These are phyloP conservation scores for Trissoscelio sp. DNA, from an alignment of 2,888 invertebrate species.

Conservation along the genomic window DNA sequence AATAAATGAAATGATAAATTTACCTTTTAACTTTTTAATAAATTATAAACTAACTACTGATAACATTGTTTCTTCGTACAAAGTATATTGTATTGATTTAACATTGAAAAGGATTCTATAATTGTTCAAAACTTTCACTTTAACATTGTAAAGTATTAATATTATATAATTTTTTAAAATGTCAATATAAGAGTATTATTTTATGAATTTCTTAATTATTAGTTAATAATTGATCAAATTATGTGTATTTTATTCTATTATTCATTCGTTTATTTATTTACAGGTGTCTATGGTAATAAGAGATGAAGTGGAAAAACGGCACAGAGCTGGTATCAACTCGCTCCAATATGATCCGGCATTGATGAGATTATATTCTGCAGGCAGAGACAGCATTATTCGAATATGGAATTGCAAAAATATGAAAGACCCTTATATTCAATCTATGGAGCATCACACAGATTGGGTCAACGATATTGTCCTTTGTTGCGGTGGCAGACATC, in stretches of 20 bases:
- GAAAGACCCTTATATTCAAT: slow-evolving; percentile 93
- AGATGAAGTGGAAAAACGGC: slow-evolving; percentile 96
- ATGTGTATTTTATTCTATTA: background rate
- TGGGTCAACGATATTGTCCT: slow-evolving; percentile 99
- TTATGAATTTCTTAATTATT: too few species aligned
- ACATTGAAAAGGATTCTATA: too few species aligned
- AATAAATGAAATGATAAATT: too few species aligned
- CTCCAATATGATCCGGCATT: slow-evolving; percentile 95
- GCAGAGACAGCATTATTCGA: slow-evolving; percentile 98
- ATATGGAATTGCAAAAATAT: slow-evolving; percentile 89
- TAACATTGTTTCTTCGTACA: too few species aligned
- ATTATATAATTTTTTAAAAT: too few species aligned
- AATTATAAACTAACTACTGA: too few species aligned
- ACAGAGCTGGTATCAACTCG: slow-evolving; percentile 98
- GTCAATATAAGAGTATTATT: too few species aligned
- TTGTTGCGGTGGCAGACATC: slow-evolving; percentile 97
- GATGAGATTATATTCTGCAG: slow-evolving; percentile 96
- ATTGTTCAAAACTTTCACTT: too few species aligned
- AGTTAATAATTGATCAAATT: too few species aligned
- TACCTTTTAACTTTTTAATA: too few species aligned
- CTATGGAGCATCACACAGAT: slow-evolving; percentile 99
- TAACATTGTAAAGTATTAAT: too few species aligned
- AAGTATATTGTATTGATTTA: too few species aligned
- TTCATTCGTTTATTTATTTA: slow-evolving; percentile 8
- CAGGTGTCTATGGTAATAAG: slow-evolving; percentile 99